Base-by-base conservation (phyloP, 1,140 invertebrate genomes). In the Ceratitis capitata region DNA sequence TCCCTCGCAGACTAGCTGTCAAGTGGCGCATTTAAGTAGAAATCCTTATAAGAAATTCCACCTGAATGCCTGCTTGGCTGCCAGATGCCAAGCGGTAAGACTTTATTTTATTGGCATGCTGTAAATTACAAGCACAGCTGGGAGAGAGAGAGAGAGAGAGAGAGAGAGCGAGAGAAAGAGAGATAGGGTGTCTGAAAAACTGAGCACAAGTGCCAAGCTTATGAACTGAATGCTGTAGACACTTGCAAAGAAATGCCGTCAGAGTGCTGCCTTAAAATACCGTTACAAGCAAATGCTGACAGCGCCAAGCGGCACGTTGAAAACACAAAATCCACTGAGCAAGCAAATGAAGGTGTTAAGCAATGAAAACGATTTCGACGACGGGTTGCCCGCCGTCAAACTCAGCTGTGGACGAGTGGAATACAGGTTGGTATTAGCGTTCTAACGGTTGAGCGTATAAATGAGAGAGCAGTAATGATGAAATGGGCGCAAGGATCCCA, bases 61-160 rank as follows among this genome's bases (percentile, higher is more conserved):
- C 49, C 61, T 82, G 12, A 83, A 82, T 51, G 74, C 85, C 39
- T 82, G n/a, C 32, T 14, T 53, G 12, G 26, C 23, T 64, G 42
- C n/a, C 64, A 29, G 10, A 16, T 35, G 9, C 14, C 16, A 53
- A 53, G 51, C 16, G 32, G n/a, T n/a, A 23, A n/a, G 4, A 56
- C 51, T 56, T 23, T 82, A 16, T 85, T 82, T 78, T 29, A 82
- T 61, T 64, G 49, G 85, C 85, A 82, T 83, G 85, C 74, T 32
- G 35, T 47, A 82, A 51, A 64, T 32, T 16, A 26, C 39, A 84
- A 23, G 26, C 29, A 64, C 6, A 69, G 29, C 10, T 16, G 42
- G 35, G 16, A n/a, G 39, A 74, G 12, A 58, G n/a, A 16, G n/a
- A 14, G 58, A n/a, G n/a, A n/a, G n/a, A n/a, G n/a, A n/a, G n/a